These are phyloP conservation scores for Rhinatrema bivittatum DNA, from an alignment of 2,797 vertebrate genomes.

Conservation along the genomic window DNA sequence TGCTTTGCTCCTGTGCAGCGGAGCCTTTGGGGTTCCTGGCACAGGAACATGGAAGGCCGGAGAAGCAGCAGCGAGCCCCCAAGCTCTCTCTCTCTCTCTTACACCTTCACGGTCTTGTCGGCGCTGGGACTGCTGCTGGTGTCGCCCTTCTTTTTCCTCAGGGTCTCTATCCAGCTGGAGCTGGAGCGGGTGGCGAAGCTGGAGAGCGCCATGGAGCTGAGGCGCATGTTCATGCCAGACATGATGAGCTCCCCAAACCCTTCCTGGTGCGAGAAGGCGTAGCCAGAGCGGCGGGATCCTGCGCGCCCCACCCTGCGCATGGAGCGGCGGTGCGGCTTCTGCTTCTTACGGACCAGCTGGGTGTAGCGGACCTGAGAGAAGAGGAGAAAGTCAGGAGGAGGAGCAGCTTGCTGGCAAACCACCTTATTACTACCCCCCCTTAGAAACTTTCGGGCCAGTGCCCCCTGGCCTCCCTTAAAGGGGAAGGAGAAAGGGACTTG, in stretches of 20 bases:
- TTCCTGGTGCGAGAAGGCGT: conserved; percentile 90
- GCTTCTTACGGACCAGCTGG: conserved; percentile 80
- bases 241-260: conserved; percentile 92
- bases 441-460: not conserved
- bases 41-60: conserved; percentile 42
- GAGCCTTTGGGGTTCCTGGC: conserved; percentile 21
- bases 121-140: conserved; percentile 43
- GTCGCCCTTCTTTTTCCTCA: conserved; percentile 67
- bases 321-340: conserved; percentile 64
- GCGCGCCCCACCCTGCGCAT: conserved; percentile 49
- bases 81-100: too few relatives aligned
- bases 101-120: conserved; percentile 28
- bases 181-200: conserved; percentile 71
- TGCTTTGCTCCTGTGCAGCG: not conserved
- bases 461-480: too few relatives aligned
- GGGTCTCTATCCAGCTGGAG: conserved; percentile 81
- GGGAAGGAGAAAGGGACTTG: too few relatives aligned
- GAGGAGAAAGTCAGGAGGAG: not conserved
- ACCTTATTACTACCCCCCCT: too few relatives aligned
- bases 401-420: not conserved
- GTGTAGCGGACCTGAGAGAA: conserved; percentile 78
- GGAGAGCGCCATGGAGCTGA: conserved; percentile 77
- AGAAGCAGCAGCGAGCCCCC: too few relatives aligned
- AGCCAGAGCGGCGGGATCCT: conserved; percentile 75
- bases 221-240: conserved; percentile 89